Evolutionary conservation across 1,140 invertebrate genomes (phyloP).

Genomic region (Bombus confusus): DNA sequence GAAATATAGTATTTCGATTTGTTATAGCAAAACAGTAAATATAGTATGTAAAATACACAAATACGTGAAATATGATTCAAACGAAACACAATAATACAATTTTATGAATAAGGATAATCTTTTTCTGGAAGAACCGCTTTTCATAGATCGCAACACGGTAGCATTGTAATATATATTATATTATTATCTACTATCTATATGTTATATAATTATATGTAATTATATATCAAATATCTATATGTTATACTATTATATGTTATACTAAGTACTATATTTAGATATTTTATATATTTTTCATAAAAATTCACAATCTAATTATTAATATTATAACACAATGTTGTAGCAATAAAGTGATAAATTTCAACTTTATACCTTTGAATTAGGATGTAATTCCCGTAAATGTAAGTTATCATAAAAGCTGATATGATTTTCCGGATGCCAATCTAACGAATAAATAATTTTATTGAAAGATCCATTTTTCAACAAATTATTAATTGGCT

Average conservation of each 20-base stretch:
- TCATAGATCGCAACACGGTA: not conserved
- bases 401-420: slow-evolving; percentile 90
- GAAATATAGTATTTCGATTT: no score
- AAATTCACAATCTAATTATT: not conserved
- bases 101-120: no score
- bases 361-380: slow-evolving; percentile 69
- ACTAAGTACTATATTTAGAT: not conserved
- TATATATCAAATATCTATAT: no score
- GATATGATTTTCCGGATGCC: slow-evolving; percentile 92
- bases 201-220: no score
- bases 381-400: slow-evolving; percentile 81
- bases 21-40: no score
- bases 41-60: not conserved
- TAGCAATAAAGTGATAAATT: not conserved
- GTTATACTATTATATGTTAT: no score
- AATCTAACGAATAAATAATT: slow-evolving; percentile 90
- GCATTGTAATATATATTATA: not conserved
- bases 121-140: not conserved
- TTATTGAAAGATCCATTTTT: slow-evolving; percentile 86
- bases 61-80: no score
- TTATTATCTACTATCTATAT: no score
- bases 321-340: not conserved
- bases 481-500: slow-evolving; percentile 88
- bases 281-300: not conserved
- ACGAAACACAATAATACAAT: no score